Conservation (phyloP, 1,140 invertebrate genomes). For the Pemphigus obesinymphae region DNA sequence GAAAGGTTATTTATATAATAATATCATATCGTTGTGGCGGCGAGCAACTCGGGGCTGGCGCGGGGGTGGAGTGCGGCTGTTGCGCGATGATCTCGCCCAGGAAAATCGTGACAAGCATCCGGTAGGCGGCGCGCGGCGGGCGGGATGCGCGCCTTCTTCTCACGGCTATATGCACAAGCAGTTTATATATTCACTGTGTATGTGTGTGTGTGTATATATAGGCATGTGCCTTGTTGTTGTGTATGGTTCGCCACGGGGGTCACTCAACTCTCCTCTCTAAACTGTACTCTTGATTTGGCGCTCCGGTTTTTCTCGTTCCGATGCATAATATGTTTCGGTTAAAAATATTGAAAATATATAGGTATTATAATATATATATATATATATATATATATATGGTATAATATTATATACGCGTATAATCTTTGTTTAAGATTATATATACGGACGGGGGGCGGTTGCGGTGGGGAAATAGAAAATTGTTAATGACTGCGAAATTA, state of each 20-base stretch:
- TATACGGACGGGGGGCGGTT: too few species aligned
- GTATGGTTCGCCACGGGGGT: conserved; percentile 31
- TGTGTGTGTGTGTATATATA: conserved; percentile 15
- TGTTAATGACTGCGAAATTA: conserved; percentile 22
- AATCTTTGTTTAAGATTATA: neutral
- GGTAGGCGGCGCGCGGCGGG: conserved; percentile 33
- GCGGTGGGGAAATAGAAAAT: neutral
- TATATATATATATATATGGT: neutral
- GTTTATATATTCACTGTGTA: conserved; percentile 9
- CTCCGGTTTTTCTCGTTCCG: conserved; percentile 24
- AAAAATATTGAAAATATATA: neutral
- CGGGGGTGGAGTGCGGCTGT: conserved; percentile 13
- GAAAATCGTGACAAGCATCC: conserved; percentile 41
- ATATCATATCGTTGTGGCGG: conserved; percentile 12
- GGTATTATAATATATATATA: neutral
- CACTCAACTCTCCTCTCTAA: conserved; percentile 39
- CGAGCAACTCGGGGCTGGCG: neutral
- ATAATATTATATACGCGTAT: neutral
- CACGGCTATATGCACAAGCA: conserved; percentile 34
- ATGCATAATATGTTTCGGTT: neutral
- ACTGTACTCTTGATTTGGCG: conserved; percentile 29
- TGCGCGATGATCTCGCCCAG: conserved; percentile 40
- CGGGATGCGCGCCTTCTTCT: conserved; percentile 40
- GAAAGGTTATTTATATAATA: conserved; percentile 41
- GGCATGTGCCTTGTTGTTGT: conserved; percentile 37